A percentile compares a stretch with the other conserved stretches of the same genome.
Conservation (phyloP, 2,888 invertebrate genomes). For the Sthenelais limicola region DNA sequence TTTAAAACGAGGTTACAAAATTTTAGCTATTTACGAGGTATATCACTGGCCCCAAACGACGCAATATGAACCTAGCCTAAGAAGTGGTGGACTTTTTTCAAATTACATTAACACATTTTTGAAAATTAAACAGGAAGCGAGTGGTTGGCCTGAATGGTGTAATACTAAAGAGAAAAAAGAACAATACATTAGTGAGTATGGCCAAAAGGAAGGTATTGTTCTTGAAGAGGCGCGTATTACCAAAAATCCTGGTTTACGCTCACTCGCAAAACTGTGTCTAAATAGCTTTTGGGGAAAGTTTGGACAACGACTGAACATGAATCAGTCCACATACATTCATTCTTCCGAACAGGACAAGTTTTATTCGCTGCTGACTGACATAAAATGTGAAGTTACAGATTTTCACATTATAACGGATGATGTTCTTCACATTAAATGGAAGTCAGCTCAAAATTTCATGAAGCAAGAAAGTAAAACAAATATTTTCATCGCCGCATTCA, state of each 20-base stretch:
- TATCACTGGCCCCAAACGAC: slow-evolving; percentile 5
- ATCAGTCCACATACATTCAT: background rate
- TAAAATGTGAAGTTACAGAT: background rate
- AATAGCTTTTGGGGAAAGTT: slow-evolving; percentile 57
- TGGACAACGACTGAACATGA: slow-evolving; percentile 40
- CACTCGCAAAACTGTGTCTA: slow-evolving; percentile 50
- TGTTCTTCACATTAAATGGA: background rate
- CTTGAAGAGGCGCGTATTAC: slow-evolving; percentile 49
- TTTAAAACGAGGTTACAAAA: slow-evolving; percentile 60
- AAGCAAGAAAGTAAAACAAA: background rate
- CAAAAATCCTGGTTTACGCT: slow-evolving; percentile 52
- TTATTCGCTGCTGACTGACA: background rate
- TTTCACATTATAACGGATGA: background rate
- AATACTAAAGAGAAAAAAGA: slow-evolving; percentile 48
- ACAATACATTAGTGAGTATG: slow-evolving; percentile 46
- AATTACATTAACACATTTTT: slow-evolving; percentile 58
- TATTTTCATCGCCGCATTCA: slow-evolving; percentile 65
- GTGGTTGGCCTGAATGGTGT: slow-evolving; percentile 51
- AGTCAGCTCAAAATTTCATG: background rate
- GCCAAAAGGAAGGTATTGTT: slow-evolving; percentile 45
- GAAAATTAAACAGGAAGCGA: slow-evolving; percentile 52
- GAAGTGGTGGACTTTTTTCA: slow-evolving; percentile 54
- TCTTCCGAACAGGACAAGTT: background rate
- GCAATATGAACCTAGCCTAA: slow-evolving; percentile 56
- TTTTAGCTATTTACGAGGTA: slow-evolving; percentile 55